Evolutionary conservation across 2,888 invertebrate genomes (phyloP), one percentile per base, ranked within the genome.

Genomic region (Iselma pallidipennis): DNA sequence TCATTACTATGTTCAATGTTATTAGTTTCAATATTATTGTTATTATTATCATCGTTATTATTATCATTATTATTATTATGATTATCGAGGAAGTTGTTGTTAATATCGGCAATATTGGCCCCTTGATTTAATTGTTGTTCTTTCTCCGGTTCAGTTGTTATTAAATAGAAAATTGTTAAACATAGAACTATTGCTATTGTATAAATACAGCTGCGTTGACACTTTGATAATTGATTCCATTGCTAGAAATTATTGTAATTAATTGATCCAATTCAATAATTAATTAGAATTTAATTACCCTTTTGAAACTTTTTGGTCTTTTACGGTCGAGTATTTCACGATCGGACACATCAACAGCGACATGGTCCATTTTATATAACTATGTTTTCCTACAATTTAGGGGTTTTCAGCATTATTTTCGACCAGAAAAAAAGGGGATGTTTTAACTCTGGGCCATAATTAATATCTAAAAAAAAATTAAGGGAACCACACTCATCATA

Each of bases 191-290:
- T 78, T 63, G 87, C 67, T 61, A 86, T 75, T 71, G 91, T 87
- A 74, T 91, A 89, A 54, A 91, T 85, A 70, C 93, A 83, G 74
- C 91, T 92, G 68, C 91, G 87, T 79, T 94, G 94, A 75, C 94
- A 87, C 71, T 94, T 87, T 16, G 94, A 94, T 59, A 95, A 82
- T 71, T 91, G 91, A 80, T 94, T 94, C 94, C 94, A 95, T 83
- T 88, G 86, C 94, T 94, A 81, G 57, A 87, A 88, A 69, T n/a
- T n/a, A n/a, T n/a, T n/a, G 48, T 52, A 53, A 60, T 54, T 45
- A 37, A 49, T 52, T 33, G 49, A 29, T 64, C 9, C 57, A 29
- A 28, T 25, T 21, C 25, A 19, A 16, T 5, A 37, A 12, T 2
- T 16, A 37, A 37, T 16, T 14, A 4, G 12, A 33, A 14, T 49